Evolutionary conservation across 2,113 vertebrate genomes (phyloP).

Genomic region (Pipa parva): DNA sequence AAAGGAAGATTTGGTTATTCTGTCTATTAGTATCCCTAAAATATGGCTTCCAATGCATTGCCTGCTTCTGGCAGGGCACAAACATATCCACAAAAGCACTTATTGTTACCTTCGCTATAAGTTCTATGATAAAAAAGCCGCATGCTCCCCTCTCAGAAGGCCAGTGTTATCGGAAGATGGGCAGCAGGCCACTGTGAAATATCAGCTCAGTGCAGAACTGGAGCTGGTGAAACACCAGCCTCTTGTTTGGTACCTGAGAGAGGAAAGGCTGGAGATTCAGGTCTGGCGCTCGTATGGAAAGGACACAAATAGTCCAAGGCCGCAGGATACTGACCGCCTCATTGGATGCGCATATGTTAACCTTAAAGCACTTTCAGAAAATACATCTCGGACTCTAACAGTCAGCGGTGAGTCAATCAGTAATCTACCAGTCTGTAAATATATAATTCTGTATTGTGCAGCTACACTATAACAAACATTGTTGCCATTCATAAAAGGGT

Average conservation of each 20-base stretch:
- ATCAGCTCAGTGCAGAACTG: conserved; percentile 63
- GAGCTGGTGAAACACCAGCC: conserved; percentile 68
- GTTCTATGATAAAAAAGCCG: conserved; percentile 71
- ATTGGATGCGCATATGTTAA: conserved; percentile 85
- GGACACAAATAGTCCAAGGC: conserved; percentile 62
- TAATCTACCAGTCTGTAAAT: neutral
- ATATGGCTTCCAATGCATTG: conserved; percentile 81
- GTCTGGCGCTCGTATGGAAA: conserved; percentile 84
- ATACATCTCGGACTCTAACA: conserved; percentile 55
- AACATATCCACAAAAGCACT: conserved; percentile 61
- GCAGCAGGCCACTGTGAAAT: conserved; percentile 61
- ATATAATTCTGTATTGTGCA: too few relatives aligned
- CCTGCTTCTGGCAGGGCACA: conserved; percentile 70
- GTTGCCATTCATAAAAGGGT: too few relatives aligned
- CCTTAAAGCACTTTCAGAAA: conserved; percentile 66
- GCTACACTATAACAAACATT: too few relatives aligned
- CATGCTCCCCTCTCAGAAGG: conserved; percentile 73
- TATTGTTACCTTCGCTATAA: conserved; percentile 89
- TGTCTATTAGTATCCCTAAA: conserved; percentile 72
- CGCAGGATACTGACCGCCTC: conserved; percentile 78
- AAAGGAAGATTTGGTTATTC: conserved; percentile 9
- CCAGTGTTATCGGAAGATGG: conserved; percentile 56
- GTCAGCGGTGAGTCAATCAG: conserved; percentile 74
- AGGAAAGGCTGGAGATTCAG: conserved; percentile 88
- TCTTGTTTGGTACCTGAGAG: conserved; percentile 83